Evolutionary conservation across 1,140 invertebrate genomes (phyloP).

Genomic region (Drosophila nannoptera): DNA sequence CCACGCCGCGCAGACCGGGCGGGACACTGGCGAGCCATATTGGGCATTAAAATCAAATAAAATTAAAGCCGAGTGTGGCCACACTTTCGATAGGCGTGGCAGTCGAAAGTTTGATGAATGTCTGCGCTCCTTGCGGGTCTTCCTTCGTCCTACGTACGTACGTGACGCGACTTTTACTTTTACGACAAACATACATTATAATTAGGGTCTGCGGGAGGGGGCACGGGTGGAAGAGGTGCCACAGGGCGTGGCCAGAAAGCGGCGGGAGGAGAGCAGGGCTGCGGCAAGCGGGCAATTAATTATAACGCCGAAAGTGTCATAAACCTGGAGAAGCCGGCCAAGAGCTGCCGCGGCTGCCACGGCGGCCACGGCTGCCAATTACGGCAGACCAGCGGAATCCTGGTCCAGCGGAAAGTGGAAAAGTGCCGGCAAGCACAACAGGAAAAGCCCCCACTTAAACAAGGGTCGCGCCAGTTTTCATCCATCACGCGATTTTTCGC

Average conservation of each 20-base stretch:
- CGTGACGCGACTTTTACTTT: constrained; percentile 66
- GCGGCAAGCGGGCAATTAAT: constrained; percentile 66
- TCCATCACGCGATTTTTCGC: constrained; percentile 19
- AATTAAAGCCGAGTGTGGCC: constrained; percentile 51
- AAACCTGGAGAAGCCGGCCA: constrained; percentile 46
- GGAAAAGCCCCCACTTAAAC: constrained; percentile 7
- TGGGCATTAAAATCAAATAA: constrained; percentile 58
- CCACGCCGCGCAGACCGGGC: constrained; percentile 6
- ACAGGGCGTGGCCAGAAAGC: constrained; percentile 27
- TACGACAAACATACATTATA: constrained; percentile 70
- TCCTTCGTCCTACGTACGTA: constrained; percentile 39
- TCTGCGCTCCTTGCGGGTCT: constrained; percentile 6
- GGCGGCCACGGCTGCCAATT: constrained; percentile 46
- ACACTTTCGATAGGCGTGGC: constrained; percentile 30
- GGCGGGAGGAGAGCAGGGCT: constrained; percentile 33
- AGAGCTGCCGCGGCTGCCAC: constrained; percentile 24
- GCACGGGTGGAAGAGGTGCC: neutral
- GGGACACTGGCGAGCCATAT: constrained; percentile 54
- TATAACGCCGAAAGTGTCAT: constrained; percentile 65
- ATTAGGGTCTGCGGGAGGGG: constrained; percentile 42
- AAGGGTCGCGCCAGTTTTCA: constrained; percentile 23
- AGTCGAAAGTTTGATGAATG: constrained; percentile 43
- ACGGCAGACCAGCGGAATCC: constrained; percentile 13
- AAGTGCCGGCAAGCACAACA: neutral
- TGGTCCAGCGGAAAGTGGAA: neutral